Base-by-base conservation (phyloP, 2,888 invertebrate species). In the Eristalis intricaria region DNA sequence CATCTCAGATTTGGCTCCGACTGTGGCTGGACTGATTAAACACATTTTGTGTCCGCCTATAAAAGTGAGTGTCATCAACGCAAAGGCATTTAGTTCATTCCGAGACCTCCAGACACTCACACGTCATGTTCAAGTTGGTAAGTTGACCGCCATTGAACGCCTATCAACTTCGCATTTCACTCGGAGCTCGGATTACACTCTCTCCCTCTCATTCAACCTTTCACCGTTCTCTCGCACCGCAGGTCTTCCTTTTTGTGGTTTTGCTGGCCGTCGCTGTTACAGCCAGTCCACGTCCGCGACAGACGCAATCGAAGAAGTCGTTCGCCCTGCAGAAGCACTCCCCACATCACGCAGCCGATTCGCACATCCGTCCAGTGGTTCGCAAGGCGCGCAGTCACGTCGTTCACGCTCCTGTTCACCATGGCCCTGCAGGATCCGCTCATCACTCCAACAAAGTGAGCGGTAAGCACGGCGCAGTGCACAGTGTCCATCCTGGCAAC, bases 171-270 rank as follows among this genome's bases (percentile, higher is more conserved):
- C n/a, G 22, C 56, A 40, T 70, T 84, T 76, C 56, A 35, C 65
- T 50, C 29, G 13, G 13, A 61, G 50, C 58, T 86, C 74, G 35
- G 65, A 74, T 86, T 86, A 78, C 82, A 77, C 43, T 35, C 7
- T 4, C 5, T 60, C 3, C 26, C 26, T 26, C 26, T 26, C 26
- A n/a, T n/a, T n/a, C n/a, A n/a, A n/a, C n/a, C 23, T 22, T 11
- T 63, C 4, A 65, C 61, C 4, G 4, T 56, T 32, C 10, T 19
- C 32, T 61, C 82, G 58, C 65, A 86, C 65, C 78, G 63, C 65
- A 86, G 86, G 78, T 78, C 65, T 86, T 86, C 78, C 74, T 86
- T 58, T 43, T 86, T 83, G 83, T 63, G 86, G 86, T 79, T 83
- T 83, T 86, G 83, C 61, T 58, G 13, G 70, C 66, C 19, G 86